Evolutionary conservation across 2,888 invertebrate species (phyloP), one percentile per base, ranked within the genome.

Genomic region (Eurois occulta): DNA sequence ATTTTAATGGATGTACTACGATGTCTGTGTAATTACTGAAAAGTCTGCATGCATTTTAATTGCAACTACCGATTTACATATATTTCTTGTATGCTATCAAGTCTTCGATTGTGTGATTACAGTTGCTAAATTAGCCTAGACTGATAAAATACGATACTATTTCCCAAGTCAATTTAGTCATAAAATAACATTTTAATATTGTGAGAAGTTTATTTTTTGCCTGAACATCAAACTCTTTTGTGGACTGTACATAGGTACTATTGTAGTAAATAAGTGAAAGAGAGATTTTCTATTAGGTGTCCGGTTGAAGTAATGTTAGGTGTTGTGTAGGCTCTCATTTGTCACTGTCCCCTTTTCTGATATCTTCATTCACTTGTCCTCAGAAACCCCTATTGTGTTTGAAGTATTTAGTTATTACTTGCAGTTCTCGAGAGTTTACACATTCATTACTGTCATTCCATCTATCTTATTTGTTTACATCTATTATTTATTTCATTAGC

Each of bases 261-360:
- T 65, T 75, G 71, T 73, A 70, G 52, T 38, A 77, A 52, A 75
- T 80, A 78, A 76, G 32, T 69, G 60, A 55, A 66, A 64, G 71
- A 66, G 16, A 73, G 71, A 83, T 84, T 72, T 72, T 69, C 60
- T 28, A 43, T 77, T 62, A 55, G 48, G n/a, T 70, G 72, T 76
- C 55, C 58, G 24, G 64, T 35, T 32, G 38, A 8, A 32, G 46
- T 79, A 80, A 71, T 73, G 72, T 73, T 68, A 71, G 66, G 35
- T 71, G 66, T 75, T 82, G 72, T 77, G 52, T 73, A 77, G 71
- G 58, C 52, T n/a, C 62, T 72, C 67, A 76, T 86, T 86, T 81
- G 65, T 86, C 84, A 84, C 67, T 77, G 82, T 86, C 82, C 60
- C n/a, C 32, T 78, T 75, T 75, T 67, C 38, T 66, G 60, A 73